phyloP scores from a whole-genome alignment of 2,797 vertebrate species.

The Alfaro cultratus region DNA sequence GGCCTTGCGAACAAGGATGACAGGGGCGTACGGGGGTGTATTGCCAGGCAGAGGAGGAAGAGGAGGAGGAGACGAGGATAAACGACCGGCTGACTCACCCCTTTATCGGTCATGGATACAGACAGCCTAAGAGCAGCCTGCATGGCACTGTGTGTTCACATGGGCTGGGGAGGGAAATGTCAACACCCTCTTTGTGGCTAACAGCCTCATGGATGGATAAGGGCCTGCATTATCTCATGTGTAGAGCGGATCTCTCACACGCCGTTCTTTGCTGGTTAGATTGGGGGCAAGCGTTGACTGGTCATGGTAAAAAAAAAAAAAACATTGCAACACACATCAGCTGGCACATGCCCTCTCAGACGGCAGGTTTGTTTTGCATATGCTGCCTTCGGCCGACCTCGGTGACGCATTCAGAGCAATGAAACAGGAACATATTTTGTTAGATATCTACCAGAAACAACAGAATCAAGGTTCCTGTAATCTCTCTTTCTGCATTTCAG shows the following conservation, averaged over 20 bases:
- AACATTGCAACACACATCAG: slow-evolving; percentile 41
- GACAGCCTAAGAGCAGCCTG: slow-evolving; percentile 60
- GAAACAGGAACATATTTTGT: neutral
- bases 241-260: slow-evolving; percentile 49
- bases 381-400: neutral
- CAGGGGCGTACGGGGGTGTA: slow-evolving; percentile 52
- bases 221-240: slow-evolving; percentile 72
- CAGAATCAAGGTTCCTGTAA: neutral
- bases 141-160: slow-evolving; percentile 67
- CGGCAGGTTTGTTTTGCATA: slow-evolving; percentile 30
- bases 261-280: slow-evolving; percentile 23
- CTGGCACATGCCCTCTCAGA: slow-evolving; percentile 20
- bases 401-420: slow-evolving; percentile 20
- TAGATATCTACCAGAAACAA: neutral
- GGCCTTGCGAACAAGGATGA: slow-evolving; percentile 66
- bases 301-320: slow-evolving; percentile 34
- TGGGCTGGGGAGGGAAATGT: slow-evolving; percentile 73
- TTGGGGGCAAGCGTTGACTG: slow-evolving; percentile 59
- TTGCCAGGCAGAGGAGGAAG: slow-evolving; percentile 56
- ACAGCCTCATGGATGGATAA: slow-evolving; percentile 64
- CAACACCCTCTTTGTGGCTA: slow-evolving; percentile 61
- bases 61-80: slow-evolving; percentile 40
- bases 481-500: neutral
- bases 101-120: slow-evolving; percentile 71
- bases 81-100: slow-evolving; percentile 73